Conservation (phyloP, 2,888 invertebrate species). For the Nomada fucata region DNA sequence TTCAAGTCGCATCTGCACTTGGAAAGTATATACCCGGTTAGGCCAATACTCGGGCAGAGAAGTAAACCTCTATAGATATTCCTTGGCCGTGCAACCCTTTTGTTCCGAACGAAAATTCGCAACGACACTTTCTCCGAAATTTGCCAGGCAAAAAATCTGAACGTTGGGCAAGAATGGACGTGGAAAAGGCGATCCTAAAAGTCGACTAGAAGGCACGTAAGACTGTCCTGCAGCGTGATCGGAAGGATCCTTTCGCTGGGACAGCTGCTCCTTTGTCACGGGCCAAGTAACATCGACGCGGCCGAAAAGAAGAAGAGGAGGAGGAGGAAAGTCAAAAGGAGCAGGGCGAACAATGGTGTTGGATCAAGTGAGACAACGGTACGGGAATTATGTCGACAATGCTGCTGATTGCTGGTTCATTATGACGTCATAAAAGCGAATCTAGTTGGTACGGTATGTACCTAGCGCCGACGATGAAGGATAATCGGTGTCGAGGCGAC, state of each 20-base stretch:
- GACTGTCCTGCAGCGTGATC: background rate
- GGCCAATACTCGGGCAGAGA: no score
- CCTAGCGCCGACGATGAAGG: conserved; percentile 76
- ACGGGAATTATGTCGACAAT: conserved; percentile 83
- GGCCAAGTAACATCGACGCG: conserved; percentile 24
- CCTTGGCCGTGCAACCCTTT: no score
- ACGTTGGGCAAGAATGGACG: background rate
- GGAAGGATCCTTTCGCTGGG: conserved; percentile 27
- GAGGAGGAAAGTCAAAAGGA: conserved; percentile 67
- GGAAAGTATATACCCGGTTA: no score
- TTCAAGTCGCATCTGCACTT: background rate
- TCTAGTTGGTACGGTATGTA: conserved; percentile 79
- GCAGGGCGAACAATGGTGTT: conserved; percentile 72
- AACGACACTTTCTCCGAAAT: background rate
- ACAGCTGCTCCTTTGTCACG: conserved; percentile 49
- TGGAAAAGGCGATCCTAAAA: background rate
- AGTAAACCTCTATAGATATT: no score
- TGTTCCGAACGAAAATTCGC: background rate
- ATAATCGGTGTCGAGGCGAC: conserved; percentile 75
- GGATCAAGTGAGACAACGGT: conserved; percentile 81
- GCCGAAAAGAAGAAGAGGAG: background rate
- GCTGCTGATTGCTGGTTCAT: conserved; percentile 83
- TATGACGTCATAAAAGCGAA: conserved; percentile 84
- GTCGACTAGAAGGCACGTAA: background rate
- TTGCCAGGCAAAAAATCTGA: background rate